Percentiles rank a stretch among this genome's conserved stretches.
These are phyloP conservation scores for Echiichthys vipera DNA, from an alignment of 2,797 vertebrate genomes.

Conservation along the genomic window DNA sequence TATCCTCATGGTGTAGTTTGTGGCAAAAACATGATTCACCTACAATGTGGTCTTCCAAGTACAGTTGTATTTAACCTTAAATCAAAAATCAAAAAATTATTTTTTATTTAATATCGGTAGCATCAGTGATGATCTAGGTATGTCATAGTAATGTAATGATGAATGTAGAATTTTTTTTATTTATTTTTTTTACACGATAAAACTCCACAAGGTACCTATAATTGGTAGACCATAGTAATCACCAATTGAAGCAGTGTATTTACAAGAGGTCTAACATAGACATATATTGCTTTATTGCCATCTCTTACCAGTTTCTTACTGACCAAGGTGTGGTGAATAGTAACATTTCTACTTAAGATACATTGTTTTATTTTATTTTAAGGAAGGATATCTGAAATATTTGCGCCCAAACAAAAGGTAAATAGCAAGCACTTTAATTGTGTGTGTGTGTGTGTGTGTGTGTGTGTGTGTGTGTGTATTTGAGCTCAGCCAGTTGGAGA, in stretches of 20 bases:
- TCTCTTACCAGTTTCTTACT: neutral
- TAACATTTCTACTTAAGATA: neutral
- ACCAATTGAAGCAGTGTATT: neutral
- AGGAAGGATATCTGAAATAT: slow-evolving; percentile 22
- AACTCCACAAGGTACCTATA: neutral
- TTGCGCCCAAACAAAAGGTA: neutral
- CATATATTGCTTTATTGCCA: neutral
- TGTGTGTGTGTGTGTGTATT: slow-evolving; percentile 10
- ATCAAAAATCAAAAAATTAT: no score
- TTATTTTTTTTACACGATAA: neutral
- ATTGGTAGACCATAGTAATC: neutral
- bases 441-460: neutral
- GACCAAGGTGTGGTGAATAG: neutral
- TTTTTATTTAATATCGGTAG: no score
- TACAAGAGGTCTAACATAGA: neutral
- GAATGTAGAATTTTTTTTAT: neutral
- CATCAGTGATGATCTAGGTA: neutral
- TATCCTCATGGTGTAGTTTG: neutral
- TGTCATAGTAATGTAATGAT: neutral
- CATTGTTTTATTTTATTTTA: neutral
- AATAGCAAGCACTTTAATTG: slow-evolving; percentile 7
- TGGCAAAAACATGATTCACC: neutral
- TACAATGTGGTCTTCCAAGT: neutral
- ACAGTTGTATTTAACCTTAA: neutral
- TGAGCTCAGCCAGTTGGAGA: slow-evolving; percentile 58